Evolutionary conservation across 2,797 vertebrate species (phyloP), one percentile per base, ranked within the genome.

Genomic region (Neosilurus mollespiculum): DNA sequence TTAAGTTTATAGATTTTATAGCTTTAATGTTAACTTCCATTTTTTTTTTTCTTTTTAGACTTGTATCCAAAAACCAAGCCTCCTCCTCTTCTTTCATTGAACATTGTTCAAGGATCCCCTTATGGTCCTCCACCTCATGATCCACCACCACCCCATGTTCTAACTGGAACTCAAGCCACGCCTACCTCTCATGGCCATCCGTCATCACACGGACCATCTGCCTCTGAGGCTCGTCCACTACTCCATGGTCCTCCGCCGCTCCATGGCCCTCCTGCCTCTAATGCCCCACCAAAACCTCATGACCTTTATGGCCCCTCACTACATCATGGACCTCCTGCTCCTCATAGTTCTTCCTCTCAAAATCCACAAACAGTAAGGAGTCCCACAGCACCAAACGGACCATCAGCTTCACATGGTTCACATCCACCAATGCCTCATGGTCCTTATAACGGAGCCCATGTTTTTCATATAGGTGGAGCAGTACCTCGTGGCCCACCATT

Each of bases 1-100:
- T 65, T 11, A 11, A 22, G 37, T 22, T 20, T 69, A 11, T 69
- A 11, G 10, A 22, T 22, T 49, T 69, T 43, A 5, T 43, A 5
- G 4, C 43, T 43, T 43, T 8, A 43, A 8, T 43, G 4, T 43
- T 43, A 43, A 43, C 43, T 5, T 43, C 4, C 1, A 43, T 43
- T 43, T 37, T 81, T 56, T 81, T 56, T 56, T 76, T 26, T 65
- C 66, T 22, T 70, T 73, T 37, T 26, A 94, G 93, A 91, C 18
- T 89, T 90, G 9, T 90, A 92, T 78, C 91, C 90, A 30, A 94
- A 95, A 90, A 89, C 88, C 70, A 95, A 95, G 86, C 93, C 94
- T 0, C 91, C 89, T 14, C 92, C 91, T 0, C 90, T 95, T 79
- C 90, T 95, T 64, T 93, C 91, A 26, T 80, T 95, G 90, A 89